Evolutionary conservation across 2,888 invertebrate genomes (phyloP), one percentile per base, ranked within the genome.

Genomic region (Sabatieria punctata): DNA sequence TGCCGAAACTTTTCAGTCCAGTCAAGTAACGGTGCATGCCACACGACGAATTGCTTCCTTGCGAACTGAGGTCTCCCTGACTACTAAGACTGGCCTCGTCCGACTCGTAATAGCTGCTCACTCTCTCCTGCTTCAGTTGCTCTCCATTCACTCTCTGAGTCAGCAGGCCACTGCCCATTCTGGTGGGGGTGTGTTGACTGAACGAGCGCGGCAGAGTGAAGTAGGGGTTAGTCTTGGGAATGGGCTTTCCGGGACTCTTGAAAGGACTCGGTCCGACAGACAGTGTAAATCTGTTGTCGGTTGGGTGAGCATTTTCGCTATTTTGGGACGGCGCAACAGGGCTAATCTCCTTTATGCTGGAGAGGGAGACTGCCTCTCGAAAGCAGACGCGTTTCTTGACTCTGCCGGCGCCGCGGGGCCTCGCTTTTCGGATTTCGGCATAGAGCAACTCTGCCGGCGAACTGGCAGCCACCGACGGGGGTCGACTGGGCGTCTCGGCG

Each of bases 1-100:
- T 42, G 8, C 42, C 42, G 30, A 42, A 42, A n/a, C 30, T n/a
- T 27, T 42, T 42, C 30, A 42, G 25, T 18, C 42, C 42, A 4
- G 26, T 18, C 18, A 42, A 13, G 6, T 27, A 6, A 6, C 27
- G 8, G 4, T 25, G 42, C 42, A 25, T 27, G 21, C 25, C 22
- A 8, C 8, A 13, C 11, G n/a, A 27, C 6, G 8, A 8, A 38
- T 6, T 18, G 8, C 30, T 15, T 15, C 30, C 30, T 8, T 15
- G 8, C 8, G 30, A 30, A 15, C 30, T 30, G 30, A 8, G 8
- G 8, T 8, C 30, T 30, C 30, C 30, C 8, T 15, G 8, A 15
- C 8, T 11, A 8, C 8, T 11, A 8, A 15, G 8, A 11, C 8
- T 8, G 15, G 30, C 30, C 15, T 30, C 30, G 15, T 30, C 30